Conservation (phyloP, 2,113 vertebrate species). For the Triplophysa dalaica region DNA sequence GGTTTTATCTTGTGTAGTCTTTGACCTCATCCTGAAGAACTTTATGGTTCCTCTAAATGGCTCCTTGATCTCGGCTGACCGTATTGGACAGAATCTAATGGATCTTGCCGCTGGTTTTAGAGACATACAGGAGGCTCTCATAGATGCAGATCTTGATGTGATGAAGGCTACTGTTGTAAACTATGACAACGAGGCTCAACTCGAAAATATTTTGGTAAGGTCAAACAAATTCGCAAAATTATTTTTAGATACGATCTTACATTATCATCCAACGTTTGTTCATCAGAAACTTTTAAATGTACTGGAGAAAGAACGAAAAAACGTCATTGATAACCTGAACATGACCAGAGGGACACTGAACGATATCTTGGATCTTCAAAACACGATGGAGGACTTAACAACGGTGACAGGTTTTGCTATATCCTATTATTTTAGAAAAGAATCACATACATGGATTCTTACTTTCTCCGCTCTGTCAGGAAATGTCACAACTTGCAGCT, state of each 20-base stretch:
- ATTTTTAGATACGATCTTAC: not conserved
- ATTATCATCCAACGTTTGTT: not conserved
- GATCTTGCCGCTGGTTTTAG: constrained; percentile 30
- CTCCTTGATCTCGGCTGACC: not conserved
- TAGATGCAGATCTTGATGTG: constrained; percentile 38
- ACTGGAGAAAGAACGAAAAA: constrained; percentile 21
- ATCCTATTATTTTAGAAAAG: not conserved
- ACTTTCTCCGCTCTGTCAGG: constrained; percentile 39
- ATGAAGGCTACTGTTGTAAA: constrained; percentile 36
- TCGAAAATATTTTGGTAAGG: constrained; percentile 60
- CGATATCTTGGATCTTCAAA: constrained; percentile 40
- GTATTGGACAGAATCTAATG: constrained; percentile 49
- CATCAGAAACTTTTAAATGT: constrained; percentile 31
- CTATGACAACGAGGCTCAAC: constrained; percentile 13
- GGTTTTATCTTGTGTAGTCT: constrained; percentile 47
- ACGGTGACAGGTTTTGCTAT: constrained; percentile 41
- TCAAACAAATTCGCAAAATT: not conserved
- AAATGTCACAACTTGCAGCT: constrained; percentile 48
- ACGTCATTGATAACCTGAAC: constrained; percentile 17
- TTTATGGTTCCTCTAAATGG: constrained; percentile 7
- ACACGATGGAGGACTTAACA: constrained; percentile 48
- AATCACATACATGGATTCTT: not conserved
- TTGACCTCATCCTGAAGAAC: constrained; percentile 46
- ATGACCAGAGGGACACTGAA: constrained; percentile 48
- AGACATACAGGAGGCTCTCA: constrained; percentile 46